Base-by-base conservation (phyloP, 2,888 invertebrate species). In the Malacosoma neustria region DNA sequence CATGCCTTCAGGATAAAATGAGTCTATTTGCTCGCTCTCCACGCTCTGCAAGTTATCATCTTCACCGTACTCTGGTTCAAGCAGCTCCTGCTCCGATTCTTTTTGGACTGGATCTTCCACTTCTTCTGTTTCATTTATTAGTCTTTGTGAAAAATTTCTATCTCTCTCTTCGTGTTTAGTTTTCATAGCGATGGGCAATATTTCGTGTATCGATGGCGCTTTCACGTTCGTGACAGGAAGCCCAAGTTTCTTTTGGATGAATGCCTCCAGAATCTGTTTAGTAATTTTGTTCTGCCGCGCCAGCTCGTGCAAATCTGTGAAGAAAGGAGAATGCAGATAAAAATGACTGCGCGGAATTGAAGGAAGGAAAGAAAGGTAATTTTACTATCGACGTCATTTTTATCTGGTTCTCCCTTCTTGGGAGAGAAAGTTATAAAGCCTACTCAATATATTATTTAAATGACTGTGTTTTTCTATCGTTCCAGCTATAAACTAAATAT, bases 271-370 rank as follows among this genome's bases (percentile, higher is more conserved):
- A 49, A 93, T 92, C 82, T 92, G 91, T 73, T 91, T 89, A 22
- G 92, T 93, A 69, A 92, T 92, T 71, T 89, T 88, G 84, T 92
- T 92, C 87, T 93, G 92, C 45, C 92, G 82, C 55, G 90, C 90
- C 70, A 92, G 72, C 72, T 92, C 92, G 50, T 87, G 85, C 36
- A 70, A 51, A 57, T 70, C 85, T 86, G 85, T 50, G 77, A 64
- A 77, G 79, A 76, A 76, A 74, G 63, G 79, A 82, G 81, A 79
- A 67, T 38, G 51, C 73, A 74, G 85, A 85, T 85, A 85, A 85
- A 85, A 85, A 85, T 85, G 85, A 85, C 85, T 72, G 71, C 53
- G 61, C 59, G 61, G 38, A 46, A 55, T 49, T 50, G 55, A 55
- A 46, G 37, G 35, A 43, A 39, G 39, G 37, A 36, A 44, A 34